Evolutionary conservation across 64 coral and sea anemone genomes (phyloP), one percentile per base, ranked within the genome.

Genomic region (Montipora foliosa): DNA sequence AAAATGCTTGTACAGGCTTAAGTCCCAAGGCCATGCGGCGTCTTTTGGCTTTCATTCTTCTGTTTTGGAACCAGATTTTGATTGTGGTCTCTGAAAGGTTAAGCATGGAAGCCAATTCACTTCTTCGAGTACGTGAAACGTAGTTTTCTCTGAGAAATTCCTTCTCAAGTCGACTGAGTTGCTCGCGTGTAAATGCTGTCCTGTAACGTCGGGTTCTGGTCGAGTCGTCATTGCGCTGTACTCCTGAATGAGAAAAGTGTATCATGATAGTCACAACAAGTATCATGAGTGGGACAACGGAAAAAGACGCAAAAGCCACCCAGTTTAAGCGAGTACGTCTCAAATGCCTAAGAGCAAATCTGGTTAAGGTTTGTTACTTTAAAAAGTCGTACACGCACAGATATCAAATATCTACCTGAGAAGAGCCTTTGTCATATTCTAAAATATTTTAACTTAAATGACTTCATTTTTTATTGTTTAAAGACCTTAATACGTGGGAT

Each of bases 21-120:
- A 97, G 96, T n/a, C 96, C 96, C 69, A 97, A 64, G 4, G 96
- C 96, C 89, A 97, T 87, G 9, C 96, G 84, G 59, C 96, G 72
- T 15, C 96, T 81, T 66, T 97, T 97, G 2, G 96, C 94, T 75
- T 97, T 97, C 96, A 97, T 97, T 22, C 96, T 93, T 47, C 96
- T 88, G 79, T 97, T 97, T 74, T 97, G 96, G 75, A 97, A 97
- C 96, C 96, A 97, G 74, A 97, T 97, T 37, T 97, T 97, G 72
- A 97, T 97, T 13, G 96, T 97, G 13, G 96, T 97, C 78, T 97
- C 96, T 19, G 96, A 97, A 29, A 97, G 83, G 57, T 97, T 97
- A 4, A 97, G 90, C 10, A 92, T 79, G 49, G 94, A 87, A 1
- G 96, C 96, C 46, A 97, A 84, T 59, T 97, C 96, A 69, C 96